These are phyloP conservation scores for Hyphantria cunea DNA, from an alignment of 1,140 invertebrate genomes.

Conservation along the genomic window DNA sequence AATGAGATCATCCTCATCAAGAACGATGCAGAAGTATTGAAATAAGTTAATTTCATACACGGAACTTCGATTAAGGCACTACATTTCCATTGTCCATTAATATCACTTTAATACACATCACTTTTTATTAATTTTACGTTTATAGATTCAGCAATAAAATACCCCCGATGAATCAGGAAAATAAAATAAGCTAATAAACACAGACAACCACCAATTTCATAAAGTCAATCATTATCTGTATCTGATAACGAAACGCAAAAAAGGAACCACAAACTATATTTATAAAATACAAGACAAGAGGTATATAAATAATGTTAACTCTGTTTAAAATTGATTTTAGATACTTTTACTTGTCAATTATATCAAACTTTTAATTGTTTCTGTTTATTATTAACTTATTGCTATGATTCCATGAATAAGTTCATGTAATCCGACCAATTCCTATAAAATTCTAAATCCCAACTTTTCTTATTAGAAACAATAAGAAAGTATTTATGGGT, in stretches of 20 bases:
- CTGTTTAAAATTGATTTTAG: no score
- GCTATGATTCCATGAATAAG: no score
- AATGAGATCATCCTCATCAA: conserved; percentile 78
- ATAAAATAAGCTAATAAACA: conserved; percentile 38
- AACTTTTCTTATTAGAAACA: no score
- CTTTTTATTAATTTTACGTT: conserved; percentile 16
- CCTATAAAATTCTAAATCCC: no score
- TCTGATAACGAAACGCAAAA: conserved; percentile 12
- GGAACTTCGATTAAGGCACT: conserved; percentile 69
- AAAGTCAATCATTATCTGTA: not conserved
- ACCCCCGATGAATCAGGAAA: conserved; percentile 37
- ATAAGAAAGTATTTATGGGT: no score
- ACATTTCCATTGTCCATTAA: conserved; percentile 55
- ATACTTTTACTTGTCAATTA: no score
- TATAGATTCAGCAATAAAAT: conserved; percentile 17
- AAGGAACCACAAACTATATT: not conserved
- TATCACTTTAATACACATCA: conserved; percentile 15
- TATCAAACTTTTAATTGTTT: no score
- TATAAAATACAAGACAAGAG: not conserved
- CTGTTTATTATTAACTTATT: no score
- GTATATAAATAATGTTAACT: no score
- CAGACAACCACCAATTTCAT: conserved; percentile 4
- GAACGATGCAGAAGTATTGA: conserved; percentile 44
- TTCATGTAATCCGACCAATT: no score
- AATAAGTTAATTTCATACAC: conserved; percentile 34